Conservation (phyloP, 2,888 invertebrate species). For the Tetrapedia diversipes region DNA sequence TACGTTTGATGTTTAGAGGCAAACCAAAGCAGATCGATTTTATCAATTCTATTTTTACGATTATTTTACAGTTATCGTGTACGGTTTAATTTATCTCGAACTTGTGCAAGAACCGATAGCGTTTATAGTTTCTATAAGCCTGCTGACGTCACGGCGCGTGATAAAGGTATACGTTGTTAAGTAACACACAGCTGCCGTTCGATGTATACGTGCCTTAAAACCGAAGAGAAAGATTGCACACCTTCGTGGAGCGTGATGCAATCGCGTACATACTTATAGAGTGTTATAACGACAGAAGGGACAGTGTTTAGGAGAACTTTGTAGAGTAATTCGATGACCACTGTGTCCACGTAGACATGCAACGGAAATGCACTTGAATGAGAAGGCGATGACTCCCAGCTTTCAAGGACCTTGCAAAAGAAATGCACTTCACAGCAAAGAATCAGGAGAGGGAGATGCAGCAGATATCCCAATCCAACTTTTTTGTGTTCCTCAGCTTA, state of each 20-base stretch:
- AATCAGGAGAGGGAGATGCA: slow-evolving; percentile 42
- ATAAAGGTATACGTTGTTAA: not conserved
- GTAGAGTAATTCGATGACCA: slow-evolving; percentile 46
- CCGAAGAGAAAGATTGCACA: slow-evolving; percentile 10
- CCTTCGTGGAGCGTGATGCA: slow-evolving; percentile 18
- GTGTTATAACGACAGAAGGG: slow-evolving; percentile 29
- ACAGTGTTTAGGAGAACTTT: slow-evolving; percentile 20
- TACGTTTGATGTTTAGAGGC: slow-evolving; percentile 26
- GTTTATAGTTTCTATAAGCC: slow-evolving; percentile 1
- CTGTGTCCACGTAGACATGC: slow-evolving; percentile 49
- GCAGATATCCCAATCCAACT: slow-evolving; percentile 47
- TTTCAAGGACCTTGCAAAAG: slow-evolving; percentile 44
- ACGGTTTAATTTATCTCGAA: slow-evolving; percentile 25
- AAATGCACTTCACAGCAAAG: slow-evolving; percentile 49
- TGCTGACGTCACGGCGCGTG: not conserved
- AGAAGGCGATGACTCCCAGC: slow-evolving; percentile 56
- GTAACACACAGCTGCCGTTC: not conserved
- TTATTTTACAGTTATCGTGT: slow-evolving; percentile 29
- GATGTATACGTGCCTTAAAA: slow-evolving; percentile 13
- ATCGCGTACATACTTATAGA: not conserved
- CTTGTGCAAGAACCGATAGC: not conserved
- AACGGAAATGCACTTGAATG: slow-evolving; percentile 50
- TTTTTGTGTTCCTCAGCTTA: slow-evolving; percentile 21
- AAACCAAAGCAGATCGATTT: not conserved
- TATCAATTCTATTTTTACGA: slow-evolving; percentile 25